Evolutionary conservation across 2,113 vertebrate species (phyloP).

Genomic region (Trochalopteron elliotii): DNA sequence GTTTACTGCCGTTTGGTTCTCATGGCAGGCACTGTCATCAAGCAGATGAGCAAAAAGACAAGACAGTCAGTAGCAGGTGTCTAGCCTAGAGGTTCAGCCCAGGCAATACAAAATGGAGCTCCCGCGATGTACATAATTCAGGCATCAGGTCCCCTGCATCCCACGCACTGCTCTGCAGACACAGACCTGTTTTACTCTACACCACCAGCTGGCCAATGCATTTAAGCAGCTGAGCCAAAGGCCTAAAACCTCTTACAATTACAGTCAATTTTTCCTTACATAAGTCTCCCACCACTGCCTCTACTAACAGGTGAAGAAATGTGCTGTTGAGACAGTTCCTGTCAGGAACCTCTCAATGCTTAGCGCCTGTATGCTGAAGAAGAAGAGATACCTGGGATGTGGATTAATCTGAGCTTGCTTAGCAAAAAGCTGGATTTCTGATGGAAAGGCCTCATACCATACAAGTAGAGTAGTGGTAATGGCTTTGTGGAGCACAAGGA

Average conservation of each 20-base stretch:
- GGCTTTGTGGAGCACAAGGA: neutral
- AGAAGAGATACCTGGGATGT: neutral
- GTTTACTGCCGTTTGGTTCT: neutral
- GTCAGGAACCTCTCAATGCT: neutral
- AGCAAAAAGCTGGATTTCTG: neutral
- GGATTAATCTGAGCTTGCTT: neutral
- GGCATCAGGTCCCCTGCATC: neutral
- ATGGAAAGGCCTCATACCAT: neutral
- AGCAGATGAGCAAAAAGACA: neutral
- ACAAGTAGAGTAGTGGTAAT: neutral
- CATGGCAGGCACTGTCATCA: neutral
- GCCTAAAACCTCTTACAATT: neutral
- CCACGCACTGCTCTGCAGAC: neutral
- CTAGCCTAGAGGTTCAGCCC: neutral
- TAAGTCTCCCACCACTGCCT: neutral
- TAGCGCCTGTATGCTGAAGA: neutral
- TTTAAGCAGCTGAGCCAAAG: neutral
- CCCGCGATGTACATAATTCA: neutral
- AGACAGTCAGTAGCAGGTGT: too few species aligned
- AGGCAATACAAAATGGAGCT: neutral
- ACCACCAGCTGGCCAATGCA: neutral
- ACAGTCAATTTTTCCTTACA: rapidly evolving
- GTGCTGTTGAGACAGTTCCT: neutral
- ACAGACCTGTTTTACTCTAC: neutral
- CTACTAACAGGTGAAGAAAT: neutral